Base-by-base conservation (phyloP, 2,113 vertebrate species). In the Neodon shergylaensis region DNA sequence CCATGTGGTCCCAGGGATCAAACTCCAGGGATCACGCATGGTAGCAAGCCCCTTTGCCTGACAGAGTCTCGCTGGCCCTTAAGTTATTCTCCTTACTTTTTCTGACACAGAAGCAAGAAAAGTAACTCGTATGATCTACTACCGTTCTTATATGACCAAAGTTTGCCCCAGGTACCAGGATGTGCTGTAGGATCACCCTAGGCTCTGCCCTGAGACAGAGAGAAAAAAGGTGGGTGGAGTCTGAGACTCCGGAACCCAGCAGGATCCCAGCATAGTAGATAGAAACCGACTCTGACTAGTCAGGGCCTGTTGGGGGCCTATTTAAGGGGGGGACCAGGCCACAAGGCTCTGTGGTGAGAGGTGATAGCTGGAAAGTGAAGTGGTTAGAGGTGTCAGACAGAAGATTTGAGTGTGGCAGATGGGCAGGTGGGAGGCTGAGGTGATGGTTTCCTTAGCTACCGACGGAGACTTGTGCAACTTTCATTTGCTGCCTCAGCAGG, bases 301-400 rank as follows among this genome's bases (percentile, higher is more conserved):
- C 33, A 42, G 58, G 66, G 65, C 33, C 26, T 52, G 44, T 83
- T 4, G 7, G 42, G 87, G 58, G 33, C 82, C 61, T 58, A 42
- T 42, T 7, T 0, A 0, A 0, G 0, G 44, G 4, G 4, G 63
- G 5, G 2, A 58, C 44, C 3, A 13, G 24, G 44, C 33, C 33
- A 58, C n/a, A 74, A 61, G 17, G 68, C 13, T 42, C 4, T 2
- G 68, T 3, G 52, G 63, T 44, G 82, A 88, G 85, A 28, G 7
- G 24, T 3, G 1, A 0, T 0, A 58, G 91, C 31, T 13, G 1
- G 94, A 96, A 94, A 79, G 17, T 7, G 31, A 88, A 92, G 95
- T n/a, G 49, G 82, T 63, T 95, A 39, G 0, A 97, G 82, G 88
- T 86, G 98, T 82, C 89, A 96, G 95, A 77, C n/a, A 2, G 65